Evolutionary conservation across 2,113 vertebrate species (phyloP).

Genomic region (Seriola rivoliana): DNA sequence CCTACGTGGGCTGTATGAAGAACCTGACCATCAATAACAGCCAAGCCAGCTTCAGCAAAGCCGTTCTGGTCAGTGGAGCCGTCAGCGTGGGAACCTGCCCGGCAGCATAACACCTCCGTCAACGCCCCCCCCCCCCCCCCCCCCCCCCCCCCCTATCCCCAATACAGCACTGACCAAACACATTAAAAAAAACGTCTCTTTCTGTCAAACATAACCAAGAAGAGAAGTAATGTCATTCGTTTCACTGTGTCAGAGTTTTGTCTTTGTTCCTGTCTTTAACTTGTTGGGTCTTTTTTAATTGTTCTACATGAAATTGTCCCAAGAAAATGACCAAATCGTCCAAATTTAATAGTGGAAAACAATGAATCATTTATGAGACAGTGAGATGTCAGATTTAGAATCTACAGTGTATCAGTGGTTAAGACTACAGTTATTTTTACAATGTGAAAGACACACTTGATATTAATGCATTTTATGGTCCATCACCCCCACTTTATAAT

Average conservation of each 20-base stretch:
- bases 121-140: background rate
- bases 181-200: background rate
- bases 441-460: background rate
- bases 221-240: conserved; percentile 6
- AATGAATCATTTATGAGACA: background rate
- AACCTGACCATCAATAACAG: conserved; percentile 90
- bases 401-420: background rate
- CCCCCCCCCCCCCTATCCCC: background rate
- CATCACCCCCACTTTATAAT: conserved; percentile 1
- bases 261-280: conserved; percentile 24
- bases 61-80: conserved; percentile 90
- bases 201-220: conserved; percentile 14
- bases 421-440: background rate
- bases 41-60: conserved; percentile 90
- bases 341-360: background rate
- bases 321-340: conserved; percentile 40
- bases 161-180: conserved; percentile 59
- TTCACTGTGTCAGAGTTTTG: conserved; percentile 8
- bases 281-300: conserved; percentile 1
- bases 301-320: conserved; percentile 1
- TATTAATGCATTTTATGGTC: background rate
- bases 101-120: conserved; percentile 79
- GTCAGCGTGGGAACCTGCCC: conserved; percentile 93
- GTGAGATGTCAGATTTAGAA: background rate
- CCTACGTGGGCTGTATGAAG: conserved; percentile 93